phyloP scores from a whole-genome alignment of 2,797 vertebrate species.

The Microctenopoma steveboyesi region DNA sequence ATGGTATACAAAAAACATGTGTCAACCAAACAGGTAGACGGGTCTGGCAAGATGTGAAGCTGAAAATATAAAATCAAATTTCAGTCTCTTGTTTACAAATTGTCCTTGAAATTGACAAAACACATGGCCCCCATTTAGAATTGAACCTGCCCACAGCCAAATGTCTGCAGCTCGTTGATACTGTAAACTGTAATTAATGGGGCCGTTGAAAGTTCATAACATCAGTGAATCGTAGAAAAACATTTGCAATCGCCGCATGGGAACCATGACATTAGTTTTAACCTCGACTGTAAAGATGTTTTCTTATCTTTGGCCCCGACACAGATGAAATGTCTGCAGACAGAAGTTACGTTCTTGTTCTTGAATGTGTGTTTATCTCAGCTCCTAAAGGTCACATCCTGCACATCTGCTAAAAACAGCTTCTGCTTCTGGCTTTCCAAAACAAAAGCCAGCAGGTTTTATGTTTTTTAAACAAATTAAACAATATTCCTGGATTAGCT shows the following conservation, averaged over 20 bases:
- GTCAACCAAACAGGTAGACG: too few relatives aligned
- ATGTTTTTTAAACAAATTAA: slow-evolving; percentile 44
- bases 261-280: not conserved
- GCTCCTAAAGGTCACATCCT: slow-evolving; percentile 6
- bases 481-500: slow-evolving; percentile 16
- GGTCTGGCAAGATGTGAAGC: too few relatives aligned
- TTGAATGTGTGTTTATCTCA: not conserved
- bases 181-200: not conserved
- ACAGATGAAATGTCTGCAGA: not conserved
- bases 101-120: too few relatives aligned
- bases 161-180: not conserved
- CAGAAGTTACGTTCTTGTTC: not conserved
- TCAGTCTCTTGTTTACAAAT: too few relatives aligned
- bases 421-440: slow-evolving; percentile 44
- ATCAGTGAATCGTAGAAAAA: not conserved
- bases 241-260: not conserved
- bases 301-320: not conserved
- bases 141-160: not conserved
- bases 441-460: slow-evolving; percentile 51
- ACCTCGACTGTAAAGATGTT: not conserved
- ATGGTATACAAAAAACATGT: too few relatives aligned
- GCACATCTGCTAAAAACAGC: not conserved
- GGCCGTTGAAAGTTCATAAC: not conserved
- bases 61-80: too few relatives aligned
- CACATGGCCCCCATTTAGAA: too few relatives aligned